Base-by-base conservation (phyloP, 2,113 vertebrate genomes). In the Nanorana parkeri region DNA sequence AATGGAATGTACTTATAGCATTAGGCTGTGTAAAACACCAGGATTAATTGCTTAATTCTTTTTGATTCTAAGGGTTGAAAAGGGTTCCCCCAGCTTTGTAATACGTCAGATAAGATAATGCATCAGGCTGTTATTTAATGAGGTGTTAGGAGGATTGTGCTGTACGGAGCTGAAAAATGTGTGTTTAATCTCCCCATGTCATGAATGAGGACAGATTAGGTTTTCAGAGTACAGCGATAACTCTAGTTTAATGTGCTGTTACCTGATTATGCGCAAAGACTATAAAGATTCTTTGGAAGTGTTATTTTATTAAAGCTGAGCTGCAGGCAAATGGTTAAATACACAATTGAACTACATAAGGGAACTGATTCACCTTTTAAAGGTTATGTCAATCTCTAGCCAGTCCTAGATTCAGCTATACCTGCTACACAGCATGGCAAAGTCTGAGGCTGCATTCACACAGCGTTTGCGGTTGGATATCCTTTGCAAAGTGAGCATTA, bases 121-220 rank as follows among this genome's bases (percentile, higher is more conserved):
- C 68, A 72, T 73, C 67, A 64, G 64, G 64, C 68, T 81, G 58
- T 64, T 81, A 64, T 81, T 81, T 81, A 81, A 81, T 65, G 78
- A 63, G 68, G 56, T 52, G 68, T 81, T 81, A 81, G 32, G 78
- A 72, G 68, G 78, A 73, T 81, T 72, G 56, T 61, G 24, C 78
- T 29, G 17, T 61, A 28, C 54, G 63, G 55, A 69, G 67, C 77
- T 13, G 4, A 55, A 71, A 56, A 72, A 72, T 72, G 32, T 52
- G 56, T 81, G 68, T 63, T 73, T 81, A 73, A 81, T 72, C 78
- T 81, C 52, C 56, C 17, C 21, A 41, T 61, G 68, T 72, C 20
- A 73, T 73, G 68, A 73, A 64, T 51, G 56, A 72, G 60, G 67
- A 20, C 58, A 72, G 78, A 71, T 60, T 36, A 69, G 23, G 54